Conservation (phyloP, 2,888 invertebrate genomes). For the Thymelicus sylvestris region DNA sequence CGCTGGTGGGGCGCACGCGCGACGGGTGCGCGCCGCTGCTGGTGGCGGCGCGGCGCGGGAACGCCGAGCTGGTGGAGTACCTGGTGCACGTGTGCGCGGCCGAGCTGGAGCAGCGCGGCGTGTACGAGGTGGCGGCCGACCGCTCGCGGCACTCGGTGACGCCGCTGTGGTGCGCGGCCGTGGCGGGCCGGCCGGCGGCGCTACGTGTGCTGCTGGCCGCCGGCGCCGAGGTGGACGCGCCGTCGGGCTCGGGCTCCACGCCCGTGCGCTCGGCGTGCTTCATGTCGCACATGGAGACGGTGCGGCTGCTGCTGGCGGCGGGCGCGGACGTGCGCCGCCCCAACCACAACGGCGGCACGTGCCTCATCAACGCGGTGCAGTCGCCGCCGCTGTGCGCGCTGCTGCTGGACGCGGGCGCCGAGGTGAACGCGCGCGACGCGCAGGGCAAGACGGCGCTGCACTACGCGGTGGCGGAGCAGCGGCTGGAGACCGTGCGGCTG, state of each 20-base stretch:
- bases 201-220: slow-evolving; percentile 91
- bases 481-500: slow-evolving; percentile 92
- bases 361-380: slow-evolving; percentile 96
- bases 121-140: slow-evolving; percentile 92
- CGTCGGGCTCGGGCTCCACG: slow-evolving; percentile 94
- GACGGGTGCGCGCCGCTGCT: slow-evolving; percentile 94
- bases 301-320: slow-evolving; percentile 88
- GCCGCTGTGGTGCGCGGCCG: slow-evolving; percentile 96
- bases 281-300: slow-evolving; percentile 93
- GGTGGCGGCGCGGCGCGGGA: slow-evolving; percentile 91
- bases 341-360: slow-evolving; percentile 96
- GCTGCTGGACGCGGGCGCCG: slow-evolving; percentile 79
- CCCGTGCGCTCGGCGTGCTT: slow-evolving; percentile 96
- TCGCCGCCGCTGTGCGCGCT: slow-evolving; percentile 91
- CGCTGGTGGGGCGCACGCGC: slow-evolving; percentile 87
- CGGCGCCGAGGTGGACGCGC: slow-evolving; percentile 94
- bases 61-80: slow-evolving; percentile 93
- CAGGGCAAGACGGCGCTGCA: slow-evolving; percentile 96
- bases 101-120: slow-evolving; percentile 93
- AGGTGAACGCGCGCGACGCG: slow-evolving; percentile 94
- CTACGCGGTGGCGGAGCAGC: slow-evolving; percentile 95
- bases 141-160: slow-evolving; percentile 91
- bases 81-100: slow-evolving; percentile 92
- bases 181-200: slow-evolving; percentile 89
- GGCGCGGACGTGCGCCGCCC: slow-evolving; percentile 93